These are phyloP conservation scores for Salmo trutta DNA, from an alignment of 2,797 vertebrate species.

Conservation along the genomic window DNA sequence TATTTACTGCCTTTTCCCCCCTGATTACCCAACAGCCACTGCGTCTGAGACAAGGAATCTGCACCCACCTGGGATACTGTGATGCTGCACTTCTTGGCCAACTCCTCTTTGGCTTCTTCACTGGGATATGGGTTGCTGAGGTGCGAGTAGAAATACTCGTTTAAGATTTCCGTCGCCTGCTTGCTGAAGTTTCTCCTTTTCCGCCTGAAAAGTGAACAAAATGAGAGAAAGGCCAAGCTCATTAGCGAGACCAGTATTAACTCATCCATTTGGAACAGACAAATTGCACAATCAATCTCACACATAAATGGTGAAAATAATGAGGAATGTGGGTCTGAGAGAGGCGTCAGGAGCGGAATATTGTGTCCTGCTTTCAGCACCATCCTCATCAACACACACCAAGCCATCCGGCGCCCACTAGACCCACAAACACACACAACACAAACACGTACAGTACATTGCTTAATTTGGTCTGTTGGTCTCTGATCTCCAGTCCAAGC, in stretches of 20 bases:
- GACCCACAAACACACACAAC: conserved; percentile 21
- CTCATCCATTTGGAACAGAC: conserved; percentile 57
- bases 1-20: conserved; percentile 58
- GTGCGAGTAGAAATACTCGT: conserved; percentile 99
- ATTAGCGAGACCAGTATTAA: conserved; percentile 71
- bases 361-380: conserved; percentile 57
- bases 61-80: conserved; percentile 96
- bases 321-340: conserved; percentile 63
- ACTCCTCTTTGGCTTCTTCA: conserved; percentile 99
- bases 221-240: conserved; percentile 56
- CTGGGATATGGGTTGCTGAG: conserved; percentile 99
- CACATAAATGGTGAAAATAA: conserved; percentile 74
- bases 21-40: conserved; percentile 70
- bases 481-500: conserved; percentile 71
- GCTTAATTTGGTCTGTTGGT: conserved; percentile 73
- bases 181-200: conserved; percentile 99
- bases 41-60: conserved; percentile 44
- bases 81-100: conserved; percentile 99
- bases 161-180: conserved; percentile 98
- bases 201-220: conserved; percentile 80
- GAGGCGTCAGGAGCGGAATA: conserved; percentile 38
- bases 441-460: conserved; percentile 40
- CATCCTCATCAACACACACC: conserved; percentile 49
- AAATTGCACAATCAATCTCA: conserved; percentile 66
- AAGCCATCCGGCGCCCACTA: background rate